A percentile compares a stretch with the other conserved stretches of the same genome.
These are phyloP conservation scores for Mycogona germanica DNA, from an alignment of 2,888 invertebrate species.

Conservation along the genomic window DNA sequence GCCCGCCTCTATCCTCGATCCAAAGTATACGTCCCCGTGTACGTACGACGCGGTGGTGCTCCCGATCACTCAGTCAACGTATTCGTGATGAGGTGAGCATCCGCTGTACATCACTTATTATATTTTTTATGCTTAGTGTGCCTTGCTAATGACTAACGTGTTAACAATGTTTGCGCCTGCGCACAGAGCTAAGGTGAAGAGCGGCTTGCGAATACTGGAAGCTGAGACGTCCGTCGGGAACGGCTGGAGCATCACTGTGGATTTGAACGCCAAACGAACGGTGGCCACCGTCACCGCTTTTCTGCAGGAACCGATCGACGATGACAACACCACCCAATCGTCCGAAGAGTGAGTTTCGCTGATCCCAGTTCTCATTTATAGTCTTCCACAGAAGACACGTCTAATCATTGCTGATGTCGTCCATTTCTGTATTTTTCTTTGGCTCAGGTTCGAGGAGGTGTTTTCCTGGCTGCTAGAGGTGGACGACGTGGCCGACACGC, in stretches of 20 bases:
- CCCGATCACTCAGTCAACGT: constrained; percentile 47
- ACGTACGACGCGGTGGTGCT: constrained; percentile 44
- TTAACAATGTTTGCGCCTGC: constrained; percentile 26
- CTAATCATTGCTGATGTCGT: neutral
- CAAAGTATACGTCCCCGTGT: constrained; percentile 79
- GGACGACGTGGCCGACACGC: constrained; percentile 58
- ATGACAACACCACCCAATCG: neutral
- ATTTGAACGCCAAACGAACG: constrained; percentile 72
- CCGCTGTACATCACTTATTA: neutral
- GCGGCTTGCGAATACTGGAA: constrained; percentile 70
- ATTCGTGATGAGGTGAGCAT: constrained; percentile 66
- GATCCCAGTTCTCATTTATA: constrained; percentile 22
- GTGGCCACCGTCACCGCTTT: constrained; percentile 74
- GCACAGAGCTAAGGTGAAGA: constrained; percentile 72
- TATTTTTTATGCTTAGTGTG: too few relatives aligned
- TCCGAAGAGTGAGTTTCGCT: constrained; percentile 8
- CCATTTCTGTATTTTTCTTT: constrained; percentile 16
- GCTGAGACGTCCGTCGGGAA: constrained; percentile 57
- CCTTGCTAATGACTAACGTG: too few relatives aligned
- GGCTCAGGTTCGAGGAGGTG: constrained; percentile 54
- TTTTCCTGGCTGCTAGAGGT: constrained; percentile 88
- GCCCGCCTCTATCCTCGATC: constrained; percentile 81
- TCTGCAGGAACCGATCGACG: constrained; percentile 24
- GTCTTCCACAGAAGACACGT: too few relatives aligned
- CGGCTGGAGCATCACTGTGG: constrained; percentile 78